phyloP scores from a whole-genome alignment of 2,888 invertebrate genomes.

The Morinoia aosen region DNA sequence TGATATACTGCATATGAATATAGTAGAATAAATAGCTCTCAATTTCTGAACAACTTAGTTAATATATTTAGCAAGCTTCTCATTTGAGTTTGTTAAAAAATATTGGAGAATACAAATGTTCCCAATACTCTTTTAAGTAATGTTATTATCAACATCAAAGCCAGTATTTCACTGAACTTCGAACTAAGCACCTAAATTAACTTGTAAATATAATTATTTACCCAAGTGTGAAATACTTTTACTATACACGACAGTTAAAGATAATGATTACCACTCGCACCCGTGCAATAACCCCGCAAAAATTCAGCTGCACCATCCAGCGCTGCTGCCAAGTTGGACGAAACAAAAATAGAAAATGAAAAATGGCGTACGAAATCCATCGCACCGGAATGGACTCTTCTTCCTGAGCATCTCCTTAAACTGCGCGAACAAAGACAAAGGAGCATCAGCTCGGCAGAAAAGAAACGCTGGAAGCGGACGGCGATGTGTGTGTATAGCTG shows the following conservation, averaged over 20 bases:
- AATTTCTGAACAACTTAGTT: too few species aligned
- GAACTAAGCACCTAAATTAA: too few species aligned
- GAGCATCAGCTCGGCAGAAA: neutral
- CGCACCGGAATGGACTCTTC: neutral
- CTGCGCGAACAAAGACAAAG: neutral
- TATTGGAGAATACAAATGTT: too few species aligned
- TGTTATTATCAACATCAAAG: too few species aligned
- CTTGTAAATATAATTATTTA: too few species aligned
- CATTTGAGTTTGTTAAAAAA: too few species aligned
- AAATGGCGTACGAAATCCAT: neutral
- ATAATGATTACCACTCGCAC: neutral
- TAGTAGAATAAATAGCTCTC: too few species aligned
- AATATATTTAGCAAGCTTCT: too few species aligned
- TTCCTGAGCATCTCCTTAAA: slow-evolving; percentile 10
- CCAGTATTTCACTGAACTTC: too few species aligned
- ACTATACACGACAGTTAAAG: neutral
- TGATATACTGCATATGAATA: too few species aligned
- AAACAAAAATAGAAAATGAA: neutral
- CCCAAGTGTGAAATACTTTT: neutral
- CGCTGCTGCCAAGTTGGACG: neutral
- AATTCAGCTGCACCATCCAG: neutral
- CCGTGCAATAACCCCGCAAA: too few species aligned
- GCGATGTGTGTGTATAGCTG: neutral
- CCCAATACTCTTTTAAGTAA: too few species aligned
- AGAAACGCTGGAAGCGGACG: neutral